Evolutionary conservation across 1,140 invertebrate genomes (phyloP).

Genomic region (Brachionus manjavacas): DNA sequence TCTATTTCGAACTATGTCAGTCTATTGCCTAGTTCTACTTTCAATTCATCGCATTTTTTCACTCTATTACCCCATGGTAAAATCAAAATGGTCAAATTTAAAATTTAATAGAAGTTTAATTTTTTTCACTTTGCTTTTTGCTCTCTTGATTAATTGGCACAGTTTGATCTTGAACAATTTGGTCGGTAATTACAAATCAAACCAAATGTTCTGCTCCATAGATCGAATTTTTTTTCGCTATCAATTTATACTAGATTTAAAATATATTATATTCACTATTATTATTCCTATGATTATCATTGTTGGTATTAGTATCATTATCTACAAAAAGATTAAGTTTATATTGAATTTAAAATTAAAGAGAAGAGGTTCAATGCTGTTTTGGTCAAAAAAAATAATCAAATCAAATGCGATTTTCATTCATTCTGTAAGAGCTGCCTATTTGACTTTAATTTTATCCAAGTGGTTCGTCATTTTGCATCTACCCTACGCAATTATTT

Average conservation of each 20-base stretch:
- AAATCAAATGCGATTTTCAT: no score
- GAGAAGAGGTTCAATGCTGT: not conserved
- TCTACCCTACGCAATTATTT: not conserved
- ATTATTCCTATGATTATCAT: not conserved
- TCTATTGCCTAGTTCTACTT: not conserved
- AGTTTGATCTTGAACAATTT: not conserved
- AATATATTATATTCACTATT: not conserved
- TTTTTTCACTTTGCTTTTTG: not conserved
- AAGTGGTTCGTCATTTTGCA: conserved; percentile 21
- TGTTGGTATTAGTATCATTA: not conserved
- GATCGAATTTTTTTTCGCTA: not conserved
- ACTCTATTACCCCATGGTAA: conserved; percentile 3
- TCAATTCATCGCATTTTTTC: not conserved
- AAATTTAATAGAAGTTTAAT: not conserved
- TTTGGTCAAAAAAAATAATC: not conserved
- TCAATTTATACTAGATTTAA: not conserved
- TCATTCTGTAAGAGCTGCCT: not conserved
- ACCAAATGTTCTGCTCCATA: not conserved
- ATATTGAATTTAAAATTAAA: not conserved
- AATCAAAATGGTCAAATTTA: not conserved
- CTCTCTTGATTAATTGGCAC: not conserved
- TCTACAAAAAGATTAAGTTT: not conserved
- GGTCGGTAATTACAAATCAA: not conserved
- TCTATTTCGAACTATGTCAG: not conserved
- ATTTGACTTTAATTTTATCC: not conserved